Evolutionary conservation across 2,888 invertebrate genomes (phyloP), one percentile per base, ranked within the genome.

Genomic region (Schizaphis graminum): DNA sequence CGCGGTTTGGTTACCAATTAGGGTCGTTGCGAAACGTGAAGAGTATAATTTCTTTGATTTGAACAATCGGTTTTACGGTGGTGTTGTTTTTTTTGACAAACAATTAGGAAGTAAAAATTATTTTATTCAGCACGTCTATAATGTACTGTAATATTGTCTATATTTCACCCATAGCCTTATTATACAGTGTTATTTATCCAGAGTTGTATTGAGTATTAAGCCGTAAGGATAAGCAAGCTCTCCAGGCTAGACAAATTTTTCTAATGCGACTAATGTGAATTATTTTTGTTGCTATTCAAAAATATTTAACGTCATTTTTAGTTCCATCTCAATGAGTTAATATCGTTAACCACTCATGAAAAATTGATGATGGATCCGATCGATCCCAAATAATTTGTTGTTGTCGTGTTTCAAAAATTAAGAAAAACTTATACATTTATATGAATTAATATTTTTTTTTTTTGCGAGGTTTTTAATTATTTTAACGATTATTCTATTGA

Each of bases 1-100:
- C 41, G 28, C 11, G 44, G 57, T 89, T 56, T 89, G 89, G 16
- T 89, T 56, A 44, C 89, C 56, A 89, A 89, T 89, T 44, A 57
- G 44, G 41, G 21, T n/a, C 16, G 87, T 88, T 44, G 44, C 28
- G n/a, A 89, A 89, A 89, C 1, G 16, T 57, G 44, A 89, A 44
- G 89, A 44, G 57, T 56, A 88, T 1, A 41, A 3, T 41, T 87
- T 87, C n/a, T 87, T 53, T 88, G 3, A 35, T 53, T 35, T 13
- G 3, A 77, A 77, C 35, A 8, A 77, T 21, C 24, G 35, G 7
- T 77, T 77, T 77, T 7, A 77, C 16, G n/a, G 8, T 5, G 21
- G 35, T 35, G 35, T 35, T 77, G 21, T n/a, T 77, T 35, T 77
- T 77, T 35, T 77, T 77, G 77, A 35, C 77, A 77, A 35, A 41